Conservation (phyloP, 2,797 vertebrate species). For the Intellagama lesueurii region DNA sequence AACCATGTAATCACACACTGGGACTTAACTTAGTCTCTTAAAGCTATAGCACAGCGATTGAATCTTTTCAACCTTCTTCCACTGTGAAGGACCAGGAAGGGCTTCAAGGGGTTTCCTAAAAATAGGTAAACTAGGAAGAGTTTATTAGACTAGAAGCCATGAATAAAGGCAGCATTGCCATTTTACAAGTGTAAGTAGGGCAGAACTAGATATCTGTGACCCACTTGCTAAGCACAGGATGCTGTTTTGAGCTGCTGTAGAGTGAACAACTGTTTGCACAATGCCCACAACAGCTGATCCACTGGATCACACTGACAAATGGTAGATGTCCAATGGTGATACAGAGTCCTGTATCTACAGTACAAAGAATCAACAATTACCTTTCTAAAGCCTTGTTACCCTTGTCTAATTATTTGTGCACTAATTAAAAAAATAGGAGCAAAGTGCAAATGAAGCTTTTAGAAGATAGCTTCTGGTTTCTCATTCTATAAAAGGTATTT, state of each 20-base stretch:
- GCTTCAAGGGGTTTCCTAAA: background rate
- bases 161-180: background rate
- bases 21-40: background rate
- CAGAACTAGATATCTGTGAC: constrained; percentile 1
- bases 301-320: constrained; percentile 4
- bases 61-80: background rate
- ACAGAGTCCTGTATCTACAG: constrained; percentile 4
- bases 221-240: constrained; percentile 13
- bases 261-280: background rate
- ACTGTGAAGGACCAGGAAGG: background rate
- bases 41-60: background rate
- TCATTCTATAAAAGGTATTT: background rate
- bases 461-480: background rate
- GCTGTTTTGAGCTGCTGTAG: constrained; percentile 8
- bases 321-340: background rate
- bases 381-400: background rate
- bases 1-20: background rate
- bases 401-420: background rate
- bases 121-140: background rate
- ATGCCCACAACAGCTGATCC: constrained; percentile 11
- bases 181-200: background rate
- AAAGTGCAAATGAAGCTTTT: background rate
- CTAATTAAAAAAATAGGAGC: background rate
- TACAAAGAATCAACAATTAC: constrained; percentile 4
- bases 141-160: background rate